Evolutionary conservation across 2,113 vertebrate genomes (phyloP), one percentile per base, ranked within the genome.

Genomic region (Bostrychus sinensis): DNA sequence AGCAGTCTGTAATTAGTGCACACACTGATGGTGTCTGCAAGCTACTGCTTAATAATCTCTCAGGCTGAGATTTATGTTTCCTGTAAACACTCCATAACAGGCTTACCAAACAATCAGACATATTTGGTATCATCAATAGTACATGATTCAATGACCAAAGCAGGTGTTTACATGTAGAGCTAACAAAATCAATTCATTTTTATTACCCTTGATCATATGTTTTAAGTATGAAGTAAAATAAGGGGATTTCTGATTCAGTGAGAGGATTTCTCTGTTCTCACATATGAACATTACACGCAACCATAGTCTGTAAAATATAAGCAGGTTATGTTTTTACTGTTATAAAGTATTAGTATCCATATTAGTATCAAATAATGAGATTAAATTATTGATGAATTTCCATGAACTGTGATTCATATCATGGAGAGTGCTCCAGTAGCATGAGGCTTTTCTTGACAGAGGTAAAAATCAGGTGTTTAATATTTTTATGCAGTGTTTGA

Each of bases 1-100:
- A 71, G 16, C 28, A 56, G 16, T 45, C 45, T 81, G 50, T 58
- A 67, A 83, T 79, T 61, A 67, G 22, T 26, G 14, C 42, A 46
- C 20, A 66, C 34, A 43, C 59, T 34, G 23, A 26, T 72, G 32
- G 60, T 60, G 46, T 46, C 17, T 66, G 30, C 26, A 26, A 34
- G 43, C 30, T 41, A 50, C n/a, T 36, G 22, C 43, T 39, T 26
- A 32, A 46, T 61, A 7, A 57, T 66, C 63, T 74, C 37, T 56
- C 62, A 19, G 38, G 56, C 39, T 50, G 16, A 74, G 10, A 50
- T 48, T 70, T 43, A 75, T 48, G 26, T 61, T n/a, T 10, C 45
- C 54, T 50, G 28, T 55, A 17, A 67, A 76, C 59, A 12, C 36
- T 45, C 16, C 12, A 9, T 8, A 51, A 51, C 25, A 16, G 25